These are phyloP conservation scores for Anas georgica DNA, from an alignment of 2,797 vertebrate species.

Conservation along the genomic window DNA sequence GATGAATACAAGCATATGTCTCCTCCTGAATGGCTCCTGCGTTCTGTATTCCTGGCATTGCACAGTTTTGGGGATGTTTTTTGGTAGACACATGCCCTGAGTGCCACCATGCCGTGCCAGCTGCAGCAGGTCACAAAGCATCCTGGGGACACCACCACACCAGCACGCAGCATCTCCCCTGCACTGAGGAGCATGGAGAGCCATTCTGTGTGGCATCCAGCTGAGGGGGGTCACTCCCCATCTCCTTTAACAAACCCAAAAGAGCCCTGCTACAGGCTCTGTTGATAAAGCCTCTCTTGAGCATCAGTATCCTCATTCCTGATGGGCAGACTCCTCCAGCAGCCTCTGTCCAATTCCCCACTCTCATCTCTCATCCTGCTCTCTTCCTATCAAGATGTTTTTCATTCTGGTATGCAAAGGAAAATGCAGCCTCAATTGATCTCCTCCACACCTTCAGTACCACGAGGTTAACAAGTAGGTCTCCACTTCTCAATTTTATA, in stretches of 20 bases:
- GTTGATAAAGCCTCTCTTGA: background rate
- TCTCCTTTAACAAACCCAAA: background rate
- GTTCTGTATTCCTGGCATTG: accelerated
- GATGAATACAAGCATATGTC: background rate
- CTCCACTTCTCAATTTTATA: background rate
- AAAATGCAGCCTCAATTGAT: background rate
- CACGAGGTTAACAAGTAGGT: background rate
- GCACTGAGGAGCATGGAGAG: accelerated
- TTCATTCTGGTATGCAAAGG: background rate
- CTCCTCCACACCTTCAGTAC: background rate
- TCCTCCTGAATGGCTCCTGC: background rate
- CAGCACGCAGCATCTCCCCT: background rate
- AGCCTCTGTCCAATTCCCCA: background rate
- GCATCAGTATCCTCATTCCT: background rate
- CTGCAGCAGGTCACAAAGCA: background rate
- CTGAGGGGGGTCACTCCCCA: background rate
- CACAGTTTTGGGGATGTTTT: background rate
- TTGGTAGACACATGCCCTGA: accelerated
- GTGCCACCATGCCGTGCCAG: accelerated
- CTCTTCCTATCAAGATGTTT: background rate
- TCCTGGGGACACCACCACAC: background rate
- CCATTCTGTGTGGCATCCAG: background rate
- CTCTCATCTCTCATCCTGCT: background rate
- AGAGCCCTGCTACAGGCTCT: background rate
- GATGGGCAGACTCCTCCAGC: background rate